Evolutionary conservation across 2,797 vertebrate genomes (phyloP).

Genomic region (Diplodus sargus): DNA sequence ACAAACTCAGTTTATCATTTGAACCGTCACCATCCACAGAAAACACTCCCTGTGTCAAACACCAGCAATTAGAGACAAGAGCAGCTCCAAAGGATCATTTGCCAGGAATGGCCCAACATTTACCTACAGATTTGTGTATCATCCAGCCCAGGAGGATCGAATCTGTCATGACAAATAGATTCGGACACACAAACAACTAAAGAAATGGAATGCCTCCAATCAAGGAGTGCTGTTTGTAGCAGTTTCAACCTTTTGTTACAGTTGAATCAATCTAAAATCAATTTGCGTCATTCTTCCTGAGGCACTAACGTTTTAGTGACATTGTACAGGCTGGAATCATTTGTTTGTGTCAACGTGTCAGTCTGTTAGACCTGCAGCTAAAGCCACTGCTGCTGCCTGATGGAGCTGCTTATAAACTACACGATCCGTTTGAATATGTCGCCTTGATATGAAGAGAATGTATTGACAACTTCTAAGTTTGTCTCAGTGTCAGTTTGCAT

Average conservation of each 20-base stretch:
- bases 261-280: not conserved
- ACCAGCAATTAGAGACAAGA: not conserved
- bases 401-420: not conserved
- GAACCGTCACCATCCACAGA: not conserved
- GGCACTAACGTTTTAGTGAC: not conserved
- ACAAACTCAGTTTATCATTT: not conserved
- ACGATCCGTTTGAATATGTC: not conserved
- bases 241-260: not conserved
- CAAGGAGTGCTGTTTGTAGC: not conserved
- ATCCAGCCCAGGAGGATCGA: too few relatives aligned
- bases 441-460: not conserved
- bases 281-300: not conserved
- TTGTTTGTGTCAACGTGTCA: not conserved
- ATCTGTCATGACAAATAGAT: not conserved
- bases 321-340: not conserved
- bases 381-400: not conserved
- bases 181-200: too few relatives aligned
- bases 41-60: conserved; percentile 1
- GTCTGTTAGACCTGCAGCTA: not conserved
- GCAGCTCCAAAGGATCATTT: conserved; percentile 2
- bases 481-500: not conserved
- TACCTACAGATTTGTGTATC: not conserved
- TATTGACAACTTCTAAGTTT: too few relatives aligned
- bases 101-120: not conserved
- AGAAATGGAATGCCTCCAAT: not conserved